These are phyloP conservation scores for Alviniconcha marisindica DNA, from an alignment of 1,140 invertebrate species.

Conservation along the genomic window DNA sequence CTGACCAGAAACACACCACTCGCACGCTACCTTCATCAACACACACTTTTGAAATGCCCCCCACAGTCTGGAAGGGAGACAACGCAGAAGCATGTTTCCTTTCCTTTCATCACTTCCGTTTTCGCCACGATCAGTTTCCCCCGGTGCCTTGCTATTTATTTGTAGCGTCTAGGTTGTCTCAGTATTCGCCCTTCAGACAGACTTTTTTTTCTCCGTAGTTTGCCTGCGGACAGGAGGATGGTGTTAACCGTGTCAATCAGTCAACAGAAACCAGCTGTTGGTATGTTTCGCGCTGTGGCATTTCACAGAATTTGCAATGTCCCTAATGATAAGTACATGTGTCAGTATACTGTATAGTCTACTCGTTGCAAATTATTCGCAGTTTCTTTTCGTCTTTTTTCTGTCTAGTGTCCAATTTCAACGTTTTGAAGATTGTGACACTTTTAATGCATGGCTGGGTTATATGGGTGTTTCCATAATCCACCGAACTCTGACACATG, in stretches of 20 bases:
- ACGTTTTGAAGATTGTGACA: background rate
- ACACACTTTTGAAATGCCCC: background rate
- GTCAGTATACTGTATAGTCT: too few relatives aligned
- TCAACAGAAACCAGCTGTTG: conserved; percentile 55
- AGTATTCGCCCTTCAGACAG: too few relatives aligned
- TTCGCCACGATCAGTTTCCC: background rate
- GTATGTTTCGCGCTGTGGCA: conserved; percentile 18
- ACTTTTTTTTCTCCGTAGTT: too few relatives aligned
- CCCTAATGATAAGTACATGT: background rate
- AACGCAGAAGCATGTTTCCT: background rate
- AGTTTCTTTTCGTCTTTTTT: background rate
- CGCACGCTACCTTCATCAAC: too few relatives aligned
- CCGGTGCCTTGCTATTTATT: too few relatives aligned
- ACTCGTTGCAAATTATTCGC: too few relatives aligned
- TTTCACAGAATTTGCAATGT: background rate
- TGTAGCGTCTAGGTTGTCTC: too few relatives aligned
- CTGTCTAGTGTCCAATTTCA: background rate
- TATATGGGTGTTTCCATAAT: too few relatives aligned
- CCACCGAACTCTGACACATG: too few relatives aligned
- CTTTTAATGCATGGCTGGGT: too few relatives aligned
- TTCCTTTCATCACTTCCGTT: conserved; percentile 41
- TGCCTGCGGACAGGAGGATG: too few relatives aligned
- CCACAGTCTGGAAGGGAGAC: background rate
- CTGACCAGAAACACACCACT: too few relatives aligned
- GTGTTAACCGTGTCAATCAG: conserved; percentile 41